These are phyloP conservation scores for Brachionus rubens DNA, from an alignment of 1,140 invertebrate genomes.

Conservation along the genomic window DNA sequence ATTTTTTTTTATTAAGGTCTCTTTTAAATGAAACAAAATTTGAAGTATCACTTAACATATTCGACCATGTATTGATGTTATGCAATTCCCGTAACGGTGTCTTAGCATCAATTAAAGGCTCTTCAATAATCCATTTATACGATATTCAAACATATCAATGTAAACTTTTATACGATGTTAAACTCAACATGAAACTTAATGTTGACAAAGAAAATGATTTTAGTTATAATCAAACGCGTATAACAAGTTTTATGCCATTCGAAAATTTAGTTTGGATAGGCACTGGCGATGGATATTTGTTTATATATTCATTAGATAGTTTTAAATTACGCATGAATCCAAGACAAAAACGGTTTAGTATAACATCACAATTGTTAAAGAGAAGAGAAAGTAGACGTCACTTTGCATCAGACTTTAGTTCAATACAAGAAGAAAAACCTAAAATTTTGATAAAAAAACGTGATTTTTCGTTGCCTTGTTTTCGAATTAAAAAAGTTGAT, in stretches of 20 bases:
- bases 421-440: not conserved
- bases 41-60: conserved; percentile 59
- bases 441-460: not conserved
- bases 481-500: no score
- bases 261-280: conserved; percentile 62
- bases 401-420: not conserved
- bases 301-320: conserved; percentile 58
- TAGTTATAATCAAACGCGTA: conserved; percentile 56
- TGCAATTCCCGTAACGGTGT: conserved; percentile 58
- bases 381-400: not conserved
- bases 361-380: not conserved
- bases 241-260: conserved; percentile 60
- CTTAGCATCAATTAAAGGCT: conserved; percentile 62
- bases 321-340: conserved; percentile 48
- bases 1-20: conserved; percentile 54
- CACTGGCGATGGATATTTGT: conserved; percentile 63
- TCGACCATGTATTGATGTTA: conserved; percentile 58
- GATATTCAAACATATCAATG: conserved; percentile 59
- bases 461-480: no score
- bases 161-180: conserved; percentile 61
- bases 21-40: conserved; percentile 61
- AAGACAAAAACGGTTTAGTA: conserved; percentile 46
- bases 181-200: conserved; percentile 10
- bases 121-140: conserved; percentile 64
- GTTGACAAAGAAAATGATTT: conserved; percentile 55